Evolutionary conservation across 2,888 invertebrate species (phyloP).

Genomic region (Globia sparganii): DNA sequence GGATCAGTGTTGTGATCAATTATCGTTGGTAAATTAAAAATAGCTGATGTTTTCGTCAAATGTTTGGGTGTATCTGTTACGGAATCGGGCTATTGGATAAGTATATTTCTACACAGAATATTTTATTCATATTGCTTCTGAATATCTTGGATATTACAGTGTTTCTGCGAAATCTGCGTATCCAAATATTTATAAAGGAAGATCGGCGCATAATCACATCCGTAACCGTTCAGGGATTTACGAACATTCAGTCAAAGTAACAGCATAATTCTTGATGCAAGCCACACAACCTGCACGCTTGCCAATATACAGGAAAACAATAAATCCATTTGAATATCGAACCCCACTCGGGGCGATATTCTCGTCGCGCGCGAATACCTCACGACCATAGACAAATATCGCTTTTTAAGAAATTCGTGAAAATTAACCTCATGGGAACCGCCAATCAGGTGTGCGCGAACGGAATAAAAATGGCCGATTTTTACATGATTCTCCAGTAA

Average conservation of each 20-base stretch:
- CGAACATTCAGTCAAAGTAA: conserved; percentile 49
- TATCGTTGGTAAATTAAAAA: conserved; percentile 64
- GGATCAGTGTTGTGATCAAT: conserved; percentile 63
- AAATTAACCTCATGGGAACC: conserved; percentile 90
- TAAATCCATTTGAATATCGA: conserved; percentile 62
- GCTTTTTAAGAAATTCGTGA: conserved; percentile 82
- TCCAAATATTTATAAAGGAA: conserved; percentile 60
- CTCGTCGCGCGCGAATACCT: conserved; percentile 62
- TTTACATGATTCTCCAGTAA: conserved; percentile 90
- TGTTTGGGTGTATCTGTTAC: conserved; percentile 45
- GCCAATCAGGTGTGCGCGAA: conserved; percentile 85
- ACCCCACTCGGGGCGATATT: conserved; percentile 50
- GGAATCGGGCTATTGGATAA: conserved; percentile 11
- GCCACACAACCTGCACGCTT: conserved; percentile 48
- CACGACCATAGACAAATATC: conserved; percentile 75
- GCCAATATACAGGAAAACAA: conserved; percentile 59
- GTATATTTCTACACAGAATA: conserved; percentile 15
- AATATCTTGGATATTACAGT: conserved; percentile 21
- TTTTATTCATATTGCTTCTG: conserved; percentile 34
- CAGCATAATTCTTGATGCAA: conserved; percentile 55
- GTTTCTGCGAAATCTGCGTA: conserved; percentile 36
- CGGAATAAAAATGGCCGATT: conserved; percentile 87
- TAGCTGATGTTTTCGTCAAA: conserved; percentile 58
- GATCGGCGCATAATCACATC: conserved; percentile 51
- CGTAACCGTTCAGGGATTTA: conserved; percentile 51